phyloP scores from a whole-genome alignment of 2,888 invertebrate genomes.

The Odontothrips loti region DNA sequence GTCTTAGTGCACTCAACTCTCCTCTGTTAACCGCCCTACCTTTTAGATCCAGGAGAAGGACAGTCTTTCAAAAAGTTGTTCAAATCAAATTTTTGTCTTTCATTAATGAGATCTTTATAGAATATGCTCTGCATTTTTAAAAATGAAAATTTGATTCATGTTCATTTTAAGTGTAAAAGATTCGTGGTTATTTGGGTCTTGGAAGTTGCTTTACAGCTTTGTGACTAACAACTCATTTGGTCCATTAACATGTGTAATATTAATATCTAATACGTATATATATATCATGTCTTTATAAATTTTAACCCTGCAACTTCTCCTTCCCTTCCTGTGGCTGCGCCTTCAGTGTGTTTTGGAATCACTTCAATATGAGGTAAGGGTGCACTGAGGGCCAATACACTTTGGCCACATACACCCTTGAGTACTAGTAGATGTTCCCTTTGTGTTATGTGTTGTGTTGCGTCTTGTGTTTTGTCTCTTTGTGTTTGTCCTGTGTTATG shows the following conservation, averaged over 20 bases:
- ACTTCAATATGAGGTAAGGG: conserved; percentile 97
- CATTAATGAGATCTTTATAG: conserved; percentile 30
- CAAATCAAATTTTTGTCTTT: conserved; percentile 30
- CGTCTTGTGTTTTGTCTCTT: conserved; percentile 44
- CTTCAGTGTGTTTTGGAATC: conserved; percentile 95
- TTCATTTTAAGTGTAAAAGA: conserved; percentile 28
- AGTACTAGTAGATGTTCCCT: conserved; percentile 28
- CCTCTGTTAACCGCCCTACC: neutral
- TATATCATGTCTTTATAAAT: conserved; percentile 35
- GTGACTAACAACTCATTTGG: conserved; percentile 37
- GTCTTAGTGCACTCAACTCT: conserved; percentile 15
- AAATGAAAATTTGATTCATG: conserved; percentile 28
- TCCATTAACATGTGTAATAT: conserved; percentile 27
- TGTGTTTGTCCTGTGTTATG: conserved; percentile 37
- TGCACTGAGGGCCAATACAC: conserved; percentile 28
- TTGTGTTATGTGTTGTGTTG: conserved; percentile 41
- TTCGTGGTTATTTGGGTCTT: neutral
- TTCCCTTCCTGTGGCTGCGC: conserved; percentile 45
- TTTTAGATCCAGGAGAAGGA: conserved; percentile 1
- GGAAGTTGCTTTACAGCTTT: conserved; percentile 39
- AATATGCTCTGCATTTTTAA: neutral
- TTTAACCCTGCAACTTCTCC: conserved; percentile 35
- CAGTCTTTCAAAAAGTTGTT: conserved; percentile 11
- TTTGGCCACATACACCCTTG: conserved; percentile 25
- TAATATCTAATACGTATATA: conserved; percentile 32